Percentiles rank a stretch among this genome's conserved stretches.
Evolutionary conservation across 2,888 invertebrate species (phyloP).

Genomic region (Pyrgus malvae): DNA sequence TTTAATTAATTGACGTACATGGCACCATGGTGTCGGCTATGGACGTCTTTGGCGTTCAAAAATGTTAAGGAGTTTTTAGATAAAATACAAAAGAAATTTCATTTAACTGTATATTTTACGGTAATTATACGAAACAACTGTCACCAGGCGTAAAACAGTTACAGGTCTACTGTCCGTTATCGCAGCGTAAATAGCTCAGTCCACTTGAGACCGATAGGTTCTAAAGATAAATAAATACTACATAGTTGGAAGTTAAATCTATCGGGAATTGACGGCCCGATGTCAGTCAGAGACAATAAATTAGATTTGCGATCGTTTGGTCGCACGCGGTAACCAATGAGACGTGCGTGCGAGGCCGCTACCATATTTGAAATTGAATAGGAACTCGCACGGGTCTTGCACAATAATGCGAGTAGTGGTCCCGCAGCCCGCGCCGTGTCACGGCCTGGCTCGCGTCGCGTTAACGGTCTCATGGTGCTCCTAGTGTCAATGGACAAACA

Average conservation of each 20-base stretch:
- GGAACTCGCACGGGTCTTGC: conserved; percentile 69
- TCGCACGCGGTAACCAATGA: conserved; percentile 57
- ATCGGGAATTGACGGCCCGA: conserved; percentile 14
- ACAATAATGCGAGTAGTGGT: conserved; percentile 66
- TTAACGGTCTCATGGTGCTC: conserved; percentile 37
- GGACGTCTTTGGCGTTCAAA: no score
- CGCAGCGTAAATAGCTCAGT: conserved; percentile 5
- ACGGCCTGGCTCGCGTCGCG: conserved; percentile 43
- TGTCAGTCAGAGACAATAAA: conserved; percentile 32
- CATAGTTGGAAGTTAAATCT: conserved; percentile 2
- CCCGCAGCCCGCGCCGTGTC: conserved; percentile 42
- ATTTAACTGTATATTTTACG: no score
- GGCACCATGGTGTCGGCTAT: no score
- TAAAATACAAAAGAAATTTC: no score
- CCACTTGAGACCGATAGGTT: conserved; percentile 5
- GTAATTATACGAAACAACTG: no score
- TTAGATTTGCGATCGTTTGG: conserved; percentile 46
- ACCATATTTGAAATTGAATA: conserved; percentile 80
- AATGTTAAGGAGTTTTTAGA: no score
- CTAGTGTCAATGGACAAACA: conserved; percentile 41
- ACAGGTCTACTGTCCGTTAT: neutral
- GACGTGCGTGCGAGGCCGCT: conserved; percentile 63
- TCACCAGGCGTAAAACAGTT: neutral
- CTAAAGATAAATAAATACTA: conserved; percentile 17
- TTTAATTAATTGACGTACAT: no score